These are phyloP conservation scores for Eudyptes chrysolophus DNA, from an alignment of 2,113 vertebrate species.

Conservation along the genomic window DNA sequence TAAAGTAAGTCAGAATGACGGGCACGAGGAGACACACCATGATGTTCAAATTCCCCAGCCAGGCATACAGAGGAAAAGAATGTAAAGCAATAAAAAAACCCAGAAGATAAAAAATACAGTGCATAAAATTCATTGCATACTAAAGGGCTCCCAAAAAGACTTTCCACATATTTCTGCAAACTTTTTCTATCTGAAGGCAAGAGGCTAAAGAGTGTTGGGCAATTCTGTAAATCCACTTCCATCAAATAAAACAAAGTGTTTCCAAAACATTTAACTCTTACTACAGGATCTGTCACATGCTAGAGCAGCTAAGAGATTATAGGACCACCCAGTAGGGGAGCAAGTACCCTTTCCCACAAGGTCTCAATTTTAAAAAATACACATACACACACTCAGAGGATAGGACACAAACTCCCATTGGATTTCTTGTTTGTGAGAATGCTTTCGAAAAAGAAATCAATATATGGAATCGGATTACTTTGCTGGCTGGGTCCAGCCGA, in stretches of 20 bases:
- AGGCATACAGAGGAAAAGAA: not conserved
- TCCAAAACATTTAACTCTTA: slow-evolving; percentile 54
- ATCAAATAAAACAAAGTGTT: slow-evolving; percentile 40
- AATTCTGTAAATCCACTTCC: slow-evolving; percentile 50
- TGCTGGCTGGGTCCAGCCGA: not conserved
- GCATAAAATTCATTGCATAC: slow-evolving; percentile 37
- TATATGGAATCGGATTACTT: not conserved
- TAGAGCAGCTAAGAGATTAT: not conserved
- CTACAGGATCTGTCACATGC: slow-evolving; percentile 38
- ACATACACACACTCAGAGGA: not conserved
- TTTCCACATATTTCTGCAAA: slow-evolving; percentile 37
- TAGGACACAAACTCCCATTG: not conserved
- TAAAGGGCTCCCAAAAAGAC: slow-evolving; percentile 19
- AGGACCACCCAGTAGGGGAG: slow-evolving; percentile 42
- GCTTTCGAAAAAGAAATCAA: not conserved
- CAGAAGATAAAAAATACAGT: not conserved
- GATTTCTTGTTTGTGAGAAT: not conserved
- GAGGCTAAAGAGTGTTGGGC: not conserved
- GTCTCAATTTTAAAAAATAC: not conserved
- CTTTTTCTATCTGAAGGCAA: slow-evolving; percentile 36
- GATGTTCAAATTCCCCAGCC: not conserved
- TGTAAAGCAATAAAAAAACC: not conserved
- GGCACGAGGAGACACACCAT: not conserved
- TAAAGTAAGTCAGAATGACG: not conserved
- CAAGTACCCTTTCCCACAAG: not conserved